Conservation (phyloP, 2,888 invertebrate genomes). For the Allygus modestus region DNA sequence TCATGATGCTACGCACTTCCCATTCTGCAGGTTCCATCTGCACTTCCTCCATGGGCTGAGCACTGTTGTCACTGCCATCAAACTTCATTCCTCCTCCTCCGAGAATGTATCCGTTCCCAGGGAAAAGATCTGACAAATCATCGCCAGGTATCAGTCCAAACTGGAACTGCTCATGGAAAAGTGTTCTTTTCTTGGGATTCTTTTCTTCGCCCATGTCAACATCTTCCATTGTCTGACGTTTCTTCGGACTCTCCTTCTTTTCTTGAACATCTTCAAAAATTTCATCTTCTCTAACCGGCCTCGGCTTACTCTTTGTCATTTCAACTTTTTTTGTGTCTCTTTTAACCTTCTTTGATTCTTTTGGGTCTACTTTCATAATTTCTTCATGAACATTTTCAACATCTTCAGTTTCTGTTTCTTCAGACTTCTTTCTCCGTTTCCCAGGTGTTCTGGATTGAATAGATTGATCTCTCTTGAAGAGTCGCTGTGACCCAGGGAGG, state of each 20-base stretch:
- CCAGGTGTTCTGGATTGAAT: conserved; percentile 56
- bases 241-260: conserved; percentile 38
- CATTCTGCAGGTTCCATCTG: conserved; percentile 86
- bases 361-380: conserved; percentile 45
- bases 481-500: conserved; percentile 62
- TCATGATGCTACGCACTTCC: conserved; percentile 89
- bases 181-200: conserved; percentile 67
- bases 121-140: conserved; percentile 66
- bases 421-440: conserved; percentile 54
- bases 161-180: conserved; percentile 59
- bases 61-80: conserved; percentile 48
- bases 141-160: conserved; percentile 68
- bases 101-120: conserved; percentile 65
- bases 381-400: conserved; percentile 41
- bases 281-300: conserved; percentile 29
- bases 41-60: conserved; percentile 51
- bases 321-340: conserved; percentile 37
- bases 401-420: conserved; percentile 56
- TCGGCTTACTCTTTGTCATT: conserved; percentile 36
- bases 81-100: conserved; percentile 65
- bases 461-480: conserved; percentile 67
- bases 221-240: conserved; percentile 53
- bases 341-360: conserved; percentile 51
- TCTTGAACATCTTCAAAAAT: conserved; percentile 40
- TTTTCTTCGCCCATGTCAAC: conserved; percentile 55